Base-by-base conservation (phyloP, 2,113 vertebrate species). In the Uria aalge region DNA sequence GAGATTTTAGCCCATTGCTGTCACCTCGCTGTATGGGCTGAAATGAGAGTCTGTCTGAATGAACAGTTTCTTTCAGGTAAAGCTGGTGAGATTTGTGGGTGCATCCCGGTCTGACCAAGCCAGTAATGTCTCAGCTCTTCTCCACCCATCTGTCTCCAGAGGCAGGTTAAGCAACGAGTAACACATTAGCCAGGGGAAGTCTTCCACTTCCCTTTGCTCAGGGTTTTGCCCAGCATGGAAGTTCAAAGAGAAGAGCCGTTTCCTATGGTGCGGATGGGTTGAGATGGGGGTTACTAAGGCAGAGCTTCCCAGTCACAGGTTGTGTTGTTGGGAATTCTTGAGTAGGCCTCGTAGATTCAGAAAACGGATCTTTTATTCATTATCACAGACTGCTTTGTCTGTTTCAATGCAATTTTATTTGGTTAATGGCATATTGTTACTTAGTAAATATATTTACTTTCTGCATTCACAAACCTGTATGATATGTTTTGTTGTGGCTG, bases 241-340 rank as follows among this genome's bases (percentile, higher is more conserved):
- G 3, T 41, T 73, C 2, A 50, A 48, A 53, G 64, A 75, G 32
- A 55, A 17, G 32, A 81, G 40, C 24, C 0, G 0, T 72, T 89
- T 56, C 21, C 15, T 60, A 8, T 0, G 0, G 19, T 20, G 2
- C 52, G 7, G 18, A 19, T 78, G 40, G 48, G 29, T 88, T 57
- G 69, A 63, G 34, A 30, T 41, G 26, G 30, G 15, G 4, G 3
- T 48, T 62, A 53, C 36, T 34, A 56, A 27, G 41, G 34, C 63
- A 57, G 43, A 88, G 38, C 38, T 17, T 48, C 41, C 32, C 21
- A 71, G 21, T 27, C 30, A 34, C 12, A 17, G 32, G 18, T 15
- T 64, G 23, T 56, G 23, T 15, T 88, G 26, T 21, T 88, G 63
- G 21, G 9, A 80, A 48, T 76, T 88, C 56, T 72, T 88, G 47